Evolutionary conservation across 1,140 invertebrate species (phyloP).

Genomic region (Metopolophium dirhodum): DNA sequence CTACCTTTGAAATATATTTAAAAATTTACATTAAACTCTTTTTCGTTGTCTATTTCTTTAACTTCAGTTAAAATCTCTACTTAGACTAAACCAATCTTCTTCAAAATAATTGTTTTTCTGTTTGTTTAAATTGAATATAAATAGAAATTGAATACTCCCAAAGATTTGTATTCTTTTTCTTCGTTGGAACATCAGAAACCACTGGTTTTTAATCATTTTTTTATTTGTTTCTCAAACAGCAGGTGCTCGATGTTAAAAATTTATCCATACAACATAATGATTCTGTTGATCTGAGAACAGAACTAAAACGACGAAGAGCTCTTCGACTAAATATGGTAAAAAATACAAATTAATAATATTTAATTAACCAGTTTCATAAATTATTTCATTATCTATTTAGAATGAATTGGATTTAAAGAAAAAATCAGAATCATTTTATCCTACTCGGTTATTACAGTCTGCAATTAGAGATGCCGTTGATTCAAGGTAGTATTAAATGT

Average conservation of each 20-base stretch:
- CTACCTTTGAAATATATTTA: not conserved
- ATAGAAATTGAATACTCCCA: not conserved
- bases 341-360: not conserved
- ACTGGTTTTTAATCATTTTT: not conserved
- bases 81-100: not conserved
- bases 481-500: conserved; percentile 31
- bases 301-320: conserved; percentile 45
- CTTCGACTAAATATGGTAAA: conserved; percentile 44
- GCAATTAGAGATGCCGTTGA: conserved; percentile 52
- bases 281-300: conserved; percentile 45
- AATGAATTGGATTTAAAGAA: conserved; percentile 32
- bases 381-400: not conserved
- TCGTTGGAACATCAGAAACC: not conserved
- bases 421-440: conserved; percentile 49
- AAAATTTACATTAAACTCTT: not conserved
- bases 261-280: conserved; percentile 10
- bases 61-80: not conserved
- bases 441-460: conserved; percentile 46
- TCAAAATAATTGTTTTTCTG: not conserved
- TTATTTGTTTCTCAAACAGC: not conserved
- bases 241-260: conserved; percentile 2
- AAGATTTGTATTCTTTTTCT: not conserved
- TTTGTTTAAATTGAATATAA: not conserved
- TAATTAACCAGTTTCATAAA: not conserved
- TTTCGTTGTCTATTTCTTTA: not conserved